Percentiles rank a stretch among this genome's conserved stretches.
phyloP scores from a whole-genome alignment of 2,888 invertebrate species.

The Pogonocherus hispidulus region DNA sequence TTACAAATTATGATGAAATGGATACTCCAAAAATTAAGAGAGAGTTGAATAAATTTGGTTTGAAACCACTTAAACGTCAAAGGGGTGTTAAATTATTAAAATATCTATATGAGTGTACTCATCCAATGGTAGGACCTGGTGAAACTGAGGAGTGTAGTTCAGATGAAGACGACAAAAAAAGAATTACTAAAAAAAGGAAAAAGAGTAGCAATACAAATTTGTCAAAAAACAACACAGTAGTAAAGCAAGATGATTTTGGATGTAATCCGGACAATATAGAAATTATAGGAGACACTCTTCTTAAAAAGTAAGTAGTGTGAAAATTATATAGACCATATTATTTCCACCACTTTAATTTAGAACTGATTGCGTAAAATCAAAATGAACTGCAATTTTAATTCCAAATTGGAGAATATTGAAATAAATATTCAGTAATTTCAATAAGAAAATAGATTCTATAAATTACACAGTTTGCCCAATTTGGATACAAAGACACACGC shows the following conservation, averaged over 20 bases:
- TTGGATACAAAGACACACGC: no score
- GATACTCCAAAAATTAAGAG: conserved; percentile 72
- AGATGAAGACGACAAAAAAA: conserved; percentile 47
- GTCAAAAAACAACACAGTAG: not conserved
- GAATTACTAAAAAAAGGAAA: conserved; percentile 49
- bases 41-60: conserved; percentile 76
- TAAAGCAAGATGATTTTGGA: not conserved
- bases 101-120: conserved; percentile 78
- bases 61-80: conserved; percentile 76
- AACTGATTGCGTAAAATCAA: no score
- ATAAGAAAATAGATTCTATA: no score
- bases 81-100: conserved; percentile 75
- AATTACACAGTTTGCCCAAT: no score
- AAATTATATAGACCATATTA: no score
- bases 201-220: not conserved
- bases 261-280: conserved; percentile 41
- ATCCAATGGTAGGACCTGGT: conserved; percentile 71
- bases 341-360: no score
- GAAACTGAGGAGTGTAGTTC: conserved; percentile 36
- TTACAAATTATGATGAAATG: conserved; percentile 73
- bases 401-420: no score
- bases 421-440: no score
- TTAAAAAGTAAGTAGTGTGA: conserved; percentile 52
- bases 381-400: no score
- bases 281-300: conserved; percentile 54